Base-by-base conservation (phyloP, 2,888 invertebrate genomes). In the Agonopterix alstromeriana region DNA sequence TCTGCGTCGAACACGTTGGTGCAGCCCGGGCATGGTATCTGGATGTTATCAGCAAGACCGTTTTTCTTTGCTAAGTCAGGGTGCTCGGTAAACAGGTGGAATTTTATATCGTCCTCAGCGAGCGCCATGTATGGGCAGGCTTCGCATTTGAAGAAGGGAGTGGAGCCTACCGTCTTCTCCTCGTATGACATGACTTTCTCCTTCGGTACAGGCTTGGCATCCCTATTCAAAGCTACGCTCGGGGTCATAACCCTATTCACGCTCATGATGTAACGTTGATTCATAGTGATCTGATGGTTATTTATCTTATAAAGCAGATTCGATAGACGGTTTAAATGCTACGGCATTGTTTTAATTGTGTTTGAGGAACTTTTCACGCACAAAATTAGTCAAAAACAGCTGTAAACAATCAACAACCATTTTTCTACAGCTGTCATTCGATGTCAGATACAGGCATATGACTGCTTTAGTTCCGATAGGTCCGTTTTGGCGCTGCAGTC, bases 11-110 rank as follows among this genome's bases (percentile, higher is more conserved):
- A 94, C 2, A 91, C 74, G 65, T 93, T 93, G 1, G 87, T 72
- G 65, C 94, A 94, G 8, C 93, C 94, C 10, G 93, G 93, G 61
- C 94, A 94, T 55, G 85, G 85, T 7, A 93, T 82, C 52, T 90
- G 89, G 48, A 88, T 80, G 56, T 90, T 82, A 61, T 91, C 89
- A 14, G 86, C 84, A 0, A 89, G 73, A 27, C 89, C 89, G 63
- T 91, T 91, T 46, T 77, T 89, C 62, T 85, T 90, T 9, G 91
- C 82, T 9, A 85, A 63, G 2, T 82, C 82, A 1, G 85, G 83
- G 55, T 90, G 90, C 2, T 73, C 76, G 4, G 83, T 84, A 55
- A 89, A 86, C 43, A 90, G 64, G 57, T 91, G 90, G 58, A 87
- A 86, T 57, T 87, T 84, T 46, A 91, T 90, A 53, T 86, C 87